Evolutionary conservation across 2,113 vertebrate species (phyloP), one percentile per base, ranked within the genome.

Genomic region (Hippocampus barbouri): DNA sequence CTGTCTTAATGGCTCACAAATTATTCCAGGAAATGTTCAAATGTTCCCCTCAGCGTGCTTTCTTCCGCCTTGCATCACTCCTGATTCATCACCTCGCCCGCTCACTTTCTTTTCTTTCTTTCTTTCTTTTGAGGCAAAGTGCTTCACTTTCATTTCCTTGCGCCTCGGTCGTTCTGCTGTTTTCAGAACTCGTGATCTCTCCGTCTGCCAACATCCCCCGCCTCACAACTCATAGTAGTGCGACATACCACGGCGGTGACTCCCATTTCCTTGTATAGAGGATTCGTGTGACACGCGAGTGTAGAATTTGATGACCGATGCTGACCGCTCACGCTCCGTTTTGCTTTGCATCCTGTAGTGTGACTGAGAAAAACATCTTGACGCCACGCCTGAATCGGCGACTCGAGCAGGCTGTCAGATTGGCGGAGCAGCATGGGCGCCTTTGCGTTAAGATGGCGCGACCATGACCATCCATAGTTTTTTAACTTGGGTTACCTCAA

Each of bases 1-100:
- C 64, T 69, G 69, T 82, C 43, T 25, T 74, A 71, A 78, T 88
- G 86, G 89, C 56, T 89, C 80, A 87, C 66, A 72, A 78, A 75
- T 59, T 65, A n/a, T 83, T 84, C 71, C 80, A 65, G 83, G 79
- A 86, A 81, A 62, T 5, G 7, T 70, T 72, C 74, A 86, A 81
- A 62, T 5, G 7, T 70, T 72, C 74, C 45, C 59, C 69, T 72
- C 30, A 27, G 40, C 43, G 16, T 54, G 12, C 66, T 70, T 54
- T 72, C 56, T 47, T 76, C 12, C 27, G 2, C 11, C 5, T 30
- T 38, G 8, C 49, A 34, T 68, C 45, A 30, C 63, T 4, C 23
- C 49, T 86, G 75, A 84, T 71, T 87, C 83, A 81, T 54, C 56
- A 14, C 49, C 68, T 68, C 61, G 21, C 67, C 34, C 53, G 27